These are phyloP conservation scores for Halichoeres trimaculatus DNA, from an alignment of 2,113 vertebrate species.

Conservation along the genomic window DNA sequence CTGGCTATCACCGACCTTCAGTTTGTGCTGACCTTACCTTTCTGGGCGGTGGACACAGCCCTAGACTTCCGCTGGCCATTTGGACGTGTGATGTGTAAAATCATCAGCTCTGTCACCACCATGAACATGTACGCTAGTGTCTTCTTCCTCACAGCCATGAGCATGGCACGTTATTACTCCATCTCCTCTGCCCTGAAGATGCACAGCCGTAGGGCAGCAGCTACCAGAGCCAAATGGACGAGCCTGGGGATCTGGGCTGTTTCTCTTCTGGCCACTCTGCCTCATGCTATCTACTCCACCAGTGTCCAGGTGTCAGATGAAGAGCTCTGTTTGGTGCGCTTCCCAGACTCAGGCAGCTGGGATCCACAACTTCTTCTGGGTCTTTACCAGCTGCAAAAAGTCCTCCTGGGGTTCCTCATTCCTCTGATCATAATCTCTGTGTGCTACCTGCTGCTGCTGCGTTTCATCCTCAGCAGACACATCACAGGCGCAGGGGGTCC, in stretches of 20 bases:
- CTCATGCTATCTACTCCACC: constrained; percentile 86
- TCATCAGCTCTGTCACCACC: constrained; percentile 84
- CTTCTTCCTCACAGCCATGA: constrained; percentile 87
- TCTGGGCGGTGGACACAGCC: constrained; percentile 87
- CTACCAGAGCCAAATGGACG: constrained; percentile 78
- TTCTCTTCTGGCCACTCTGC: constrained; percentile 83
- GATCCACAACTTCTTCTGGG: constrained; percentile 86
- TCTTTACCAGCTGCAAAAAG: constrained; percentile 87
- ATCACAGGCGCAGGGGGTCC: constrained; percentile 60
- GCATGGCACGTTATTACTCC: constrained; percentile 84
- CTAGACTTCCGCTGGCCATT: constrained; percentile 89
- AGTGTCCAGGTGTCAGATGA: constrained; percentile 82
- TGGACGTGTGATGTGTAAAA: constrained; percentile 86
- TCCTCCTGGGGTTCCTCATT: constrained; percentile 85
- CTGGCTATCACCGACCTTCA: constrained; percentile 86
- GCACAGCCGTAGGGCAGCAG: constrained; percentile 73
- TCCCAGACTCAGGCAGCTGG: constrained; percentile 83
- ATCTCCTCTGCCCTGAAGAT: constrained; percentile 83
- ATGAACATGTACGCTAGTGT: constrained; percentile 89
- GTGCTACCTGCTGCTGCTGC: constrained; percentile 85
- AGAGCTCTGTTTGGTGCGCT: constrained; percentile 86
- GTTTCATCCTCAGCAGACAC: constrained; percentile 78
- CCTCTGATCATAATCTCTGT: constrained; percentile 83
- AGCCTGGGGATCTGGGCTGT: constrained; percentile 83
- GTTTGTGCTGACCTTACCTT: constrained; percentile 86